These are phyloP conservation scores for Acrocephalus scirpaceus DNA, from an alignment of 2,797 vertebrate species.

Conservation along the genomic window DNA sequence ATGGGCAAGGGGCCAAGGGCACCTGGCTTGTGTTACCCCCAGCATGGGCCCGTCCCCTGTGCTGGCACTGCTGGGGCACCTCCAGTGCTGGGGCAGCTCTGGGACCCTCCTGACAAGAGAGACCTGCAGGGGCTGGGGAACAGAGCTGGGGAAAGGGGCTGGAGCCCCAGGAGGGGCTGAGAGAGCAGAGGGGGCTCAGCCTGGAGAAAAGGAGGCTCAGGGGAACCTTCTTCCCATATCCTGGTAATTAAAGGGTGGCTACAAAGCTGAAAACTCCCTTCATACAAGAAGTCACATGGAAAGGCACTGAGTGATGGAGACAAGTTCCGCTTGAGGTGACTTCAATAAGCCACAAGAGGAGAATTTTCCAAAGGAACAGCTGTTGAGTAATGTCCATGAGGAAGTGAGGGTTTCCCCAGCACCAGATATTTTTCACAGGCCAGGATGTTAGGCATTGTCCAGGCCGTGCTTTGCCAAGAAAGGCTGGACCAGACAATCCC, in stretches of 20 bases:
- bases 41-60: accelerated
- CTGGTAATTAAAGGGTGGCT: neutral
- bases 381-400: neutral
- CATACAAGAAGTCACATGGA: neutral
- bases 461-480: neutral
- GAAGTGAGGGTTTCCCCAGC: neutral
- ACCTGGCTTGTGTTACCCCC: neutral
- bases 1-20: neutral
- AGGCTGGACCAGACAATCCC: neutral
- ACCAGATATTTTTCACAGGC: accelerated
- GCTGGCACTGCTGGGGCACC: neutral
- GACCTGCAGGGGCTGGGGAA: neutral
- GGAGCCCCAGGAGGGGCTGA: neutral
- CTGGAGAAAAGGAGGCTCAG: neutral
- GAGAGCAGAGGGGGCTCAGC: neutral
- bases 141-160: neutral
- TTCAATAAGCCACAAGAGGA: neutral
- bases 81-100: neutral
- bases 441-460: neutral
- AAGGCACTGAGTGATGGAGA: neutral
- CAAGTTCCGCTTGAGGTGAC: neutral
- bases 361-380: neutral
- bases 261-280: neutral
- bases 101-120: neutral
- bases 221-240: neutral